Evolutionary conservation across 2,797 vertebrate species (phyloP), one percentile per base, ranked within the genome.

Genomic region (Anabas testudineus): DNA sequence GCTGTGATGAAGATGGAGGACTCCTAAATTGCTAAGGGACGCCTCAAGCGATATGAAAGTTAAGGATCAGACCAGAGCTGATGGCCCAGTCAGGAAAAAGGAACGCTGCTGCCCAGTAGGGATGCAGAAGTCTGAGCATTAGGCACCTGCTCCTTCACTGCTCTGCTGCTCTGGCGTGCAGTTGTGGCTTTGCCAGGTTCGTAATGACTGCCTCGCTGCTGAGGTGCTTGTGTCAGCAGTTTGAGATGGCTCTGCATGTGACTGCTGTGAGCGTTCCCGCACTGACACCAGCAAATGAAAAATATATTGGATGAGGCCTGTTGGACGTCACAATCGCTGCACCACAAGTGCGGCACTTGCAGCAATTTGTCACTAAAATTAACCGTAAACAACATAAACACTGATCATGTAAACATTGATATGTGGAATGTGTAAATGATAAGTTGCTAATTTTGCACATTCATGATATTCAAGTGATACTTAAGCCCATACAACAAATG

Each of bases 191-290:
- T 85, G 91, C 87, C 90, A 90, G 86, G 66, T 84, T 82, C 15
- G 5, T 91, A 91, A 91, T 91, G 90, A 89, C 84, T 84, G 81
- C 84, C 80, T 79, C 57, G 22, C 86, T 66, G 81, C 82, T 19
- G 80, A 83, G 83, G 70, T 61, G 88, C 90, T 84, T 90, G 85
- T 91, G 90, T 92, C 92, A 92, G 91, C 91, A 87, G 2, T 91
- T 90, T 89, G 72, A 79, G 89, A 89, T 81, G 82, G 69, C 83
- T 74, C 77, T 87, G 73, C 62, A 30, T 58, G 74, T 43, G 12
- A 58, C 75, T 28, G 24, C 71, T 69, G 67, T 43, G 64, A 76
- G 69, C 68, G 63, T 56, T 61, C 48, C 56, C 39, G 39, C 70
- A 51, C 65, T 45, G 62, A 67, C 74, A 56, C 58, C 60, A 30